Evolutionary conservation across 2,113 vertebrate species (phyloP).

Genomic region (Mobula birostris): DNA sequence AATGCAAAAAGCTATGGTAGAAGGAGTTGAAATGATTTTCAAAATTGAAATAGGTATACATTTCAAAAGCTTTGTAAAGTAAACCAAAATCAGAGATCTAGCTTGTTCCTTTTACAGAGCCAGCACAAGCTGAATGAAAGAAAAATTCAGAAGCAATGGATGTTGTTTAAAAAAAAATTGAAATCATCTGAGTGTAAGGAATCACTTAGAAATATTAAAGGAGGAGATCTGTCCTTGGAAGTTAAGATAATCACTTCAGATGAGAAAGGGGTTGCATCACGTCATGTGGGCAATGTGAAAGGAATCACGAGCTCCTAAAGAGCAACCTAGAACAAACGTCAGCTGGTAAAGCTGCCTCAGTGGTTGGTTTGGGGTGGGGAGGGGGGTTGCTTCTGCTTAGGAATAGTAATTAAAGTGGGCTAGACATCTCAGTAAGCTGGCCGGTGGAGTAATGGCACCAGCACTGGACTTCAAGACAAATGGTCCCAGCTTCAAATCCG

Average conservation of each 20-base stretch:
- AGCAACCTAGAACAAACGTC: no score
- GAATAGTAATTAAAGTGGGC: neutral
- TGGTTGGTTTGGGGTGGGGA: neutral
- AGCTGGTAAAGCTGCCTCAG: neutral
- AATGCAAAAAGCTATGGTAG: neutral
- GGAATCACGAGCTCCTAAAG: neutral
- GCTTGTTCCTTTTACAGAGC: neutral
- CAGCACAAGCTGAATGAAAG: neutral
- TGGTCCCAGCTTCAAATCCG: no score
- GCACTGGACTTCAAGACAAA: no score
- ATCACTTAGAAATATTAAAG: neutral
- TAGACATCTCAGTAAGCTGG: neutral
- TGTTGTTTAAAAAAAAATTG: neutral
- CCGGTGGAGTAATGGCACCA: no score
- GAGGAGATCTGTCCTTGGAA: neutral
- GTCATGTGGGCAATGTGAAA: neutral
- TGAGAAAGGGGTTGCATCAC: neutral
- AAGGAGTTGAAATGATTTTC: neutral
- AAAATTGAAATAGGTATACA: neutral
- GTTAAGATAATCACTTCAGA: neutral
- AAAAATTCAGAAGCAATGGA: no score
- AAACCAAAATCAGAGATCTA: neutral
- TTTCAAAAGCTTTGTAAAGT: neutral
- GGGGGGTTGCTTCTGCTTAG: neutral
- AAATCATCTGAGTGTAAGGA: neutral